Base-by-base conservation (phyloP, 2,888 invertebrate genomes). In the Ophraella communa region DNA sequence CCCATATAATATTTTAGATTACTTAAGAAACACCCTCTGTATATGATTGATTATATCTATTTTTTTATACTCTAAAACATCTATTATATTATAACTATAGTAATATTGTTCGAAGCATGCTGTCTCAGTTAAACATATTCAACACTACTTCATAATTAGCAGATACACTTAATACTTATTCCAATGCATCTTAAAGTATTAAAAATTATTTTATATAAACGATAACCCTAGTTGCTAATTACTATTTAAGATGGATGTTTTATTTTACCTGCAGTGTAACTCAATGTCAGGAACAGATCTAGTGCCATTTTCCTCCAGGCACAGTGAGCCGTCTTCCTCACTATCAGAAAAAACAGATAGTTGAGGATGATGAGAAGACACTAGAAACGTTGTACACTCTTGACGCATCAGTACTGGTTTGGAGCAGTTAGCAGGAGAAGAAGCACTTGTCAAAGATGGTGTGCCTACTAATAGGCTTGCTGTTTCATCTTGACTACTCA, bases 401-500 rank as follows among this genome's bases (percentile, higher is more conserved):
- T 94, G 94, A 71, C 94, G 87, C 85, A 92, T 93, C 71, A 94
- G 85, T 68, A 93, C 91, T 71, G 94, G 94, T 81, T 94, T 94
- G 64, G 87, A 86, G 64, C 86, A 83, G 71, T 82, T 82, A 78
- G 84, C 82, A 53, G 84, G 83, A 56, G 84, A 83, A 71, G 81
- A 80, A 68, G 82, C 81, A 81, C 77, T 82, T 73, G 81, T 84
- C 80, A 87, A 85, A 8, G 86, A 84, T 47, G 88, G 87, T 60
- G 87, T 87, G 69, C 88, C 87, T 68, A 91, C 88, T 71, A 94
- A 85, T 66, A 93, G 87, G 75, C 92, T 92, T 62, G 92, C 90
- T 61, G 93, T 93, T 84, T 93, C 93, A 82, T 93, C 93, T 78
- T 89, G 90, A 81, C 91, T 91, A 71, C 91, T 82, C 82, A 82